A percentile compares a stretch with the other conserved stretches of the same genome.
These are phyloP conservation scores for Portunus trituberculatus DNA, from an alignment of 1,140 invertebrate genomes.

Conservation along the genomic window DNA sequence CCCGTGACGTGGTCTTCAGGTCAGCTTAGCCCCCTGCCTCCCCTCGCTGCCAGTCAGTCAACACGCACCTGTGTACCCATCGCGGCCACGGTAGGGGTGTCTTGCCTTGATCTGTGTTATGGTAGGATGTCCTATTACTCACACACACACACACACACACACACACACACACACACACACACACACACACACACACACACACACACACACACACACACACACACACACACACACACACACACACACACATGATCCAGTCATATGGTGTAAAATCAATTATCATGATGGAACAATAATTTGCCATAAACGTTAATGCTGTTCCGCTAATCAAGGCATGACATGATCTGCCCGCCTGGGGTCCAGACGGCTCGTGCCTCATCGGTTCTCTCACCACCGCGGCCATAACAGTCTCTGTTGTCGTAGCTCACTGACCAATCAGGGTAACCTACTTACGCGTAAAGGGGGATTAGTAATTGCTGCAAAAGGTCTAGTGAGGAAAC, in stretches of 20 bases:
- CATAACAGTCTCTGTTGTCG: neutral
- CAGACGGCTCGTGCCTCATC: neutral
- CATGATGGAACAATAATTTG: neutral
- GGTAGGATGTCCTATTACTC: neutral
- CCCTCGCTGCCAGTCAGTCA: neutral
- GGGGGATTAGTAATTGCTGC: neutral
- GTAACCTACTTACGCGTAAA: neutral
- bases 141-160: slow-evolving; percentile 15
- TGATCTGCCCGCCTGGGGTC: neutral
- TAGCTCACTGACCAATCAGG: neutral
- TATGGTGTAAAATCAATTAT: neutral
- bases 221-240: slow-evolving; percentile 1
- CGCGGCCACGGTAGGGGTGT: neutral
- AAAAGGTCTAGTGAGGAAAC: neutral
- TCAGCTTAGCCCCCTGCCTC: neutral
- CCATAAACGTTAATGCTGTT: neutral
- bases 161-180: neutral
- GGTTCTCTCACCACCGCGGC: neutral
- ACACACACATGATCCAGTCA: neutral
- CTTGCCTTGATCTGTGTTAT: too few relatives aligned
- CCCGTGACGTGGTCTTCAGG: neutral
- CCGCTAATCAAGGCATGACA: neutral
- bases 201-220: slow-evolving; percentile 11
- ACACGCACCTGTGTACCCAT: neutral
- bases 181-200: neutral